Base-by-base conservation (phyloP, 53 echinoderm and acorn worm genomes). In the Henricia sp. region DNA sequence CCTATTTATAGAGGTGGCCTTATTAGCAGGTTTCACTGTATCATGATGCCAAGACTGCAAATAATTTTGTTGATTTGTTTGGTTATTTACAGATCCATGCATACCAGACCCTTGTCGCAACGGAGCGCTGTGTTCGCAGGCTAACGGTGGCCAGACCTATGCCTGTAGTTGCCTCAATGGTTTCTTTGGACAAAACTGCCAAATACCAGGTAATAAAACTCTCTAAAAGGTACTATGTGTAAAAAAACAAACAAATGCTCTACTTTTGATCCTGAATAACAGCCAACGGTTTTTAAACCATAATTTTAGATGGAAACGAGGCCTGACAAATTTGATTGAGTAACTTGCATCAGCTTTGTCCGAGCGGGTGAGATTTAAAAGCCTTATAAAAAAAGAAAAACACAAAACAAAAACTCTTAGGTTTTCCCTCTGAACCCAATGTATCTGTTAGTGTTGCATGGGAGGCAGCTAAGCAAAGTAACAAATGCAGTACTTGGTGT, bases 51-150 rank as follows among this genome's bases (percentile, higher is more conserved):
- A n/a, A n/a, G n/a, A n/a, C n/a, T n/a, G n/a, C n/a, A n/a, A n/a
- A n/a, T n/a, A n/a, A n/a, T n/a, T n/a, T n/a, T n/a, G n/a, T n/a
- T n/a, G n/a, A n/a, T 14, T 24, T 36, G 16, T 38, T 62, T 67
- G n/a, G 19, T 35, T 20, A 37, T 42, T 24, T 13, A 9, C 37
- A 90, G 82, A 91, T 69, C 94, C 89, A 6, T 94, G 94, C 35
- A 37, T 75, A 21, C 66, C 91, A 0, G 71, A 84, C 26, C 94
- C 89, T 1, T 94, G 94, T 77, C 82, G 42, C 52, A 94, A 94
- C 36, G 82, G 83, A 74, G 94, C 83, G 1, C 16, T 86, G 0
- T 94, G 94, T 71, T 59, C 83, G 19, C 70, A 42, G 32, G 59
- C 28, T 1, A 77, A 53, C 23, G 83, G 87, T 29, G 90, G 90